Conservation (phyloP, 2,113 vertebrate species). For the Anthoscopus minutus region DNA sequence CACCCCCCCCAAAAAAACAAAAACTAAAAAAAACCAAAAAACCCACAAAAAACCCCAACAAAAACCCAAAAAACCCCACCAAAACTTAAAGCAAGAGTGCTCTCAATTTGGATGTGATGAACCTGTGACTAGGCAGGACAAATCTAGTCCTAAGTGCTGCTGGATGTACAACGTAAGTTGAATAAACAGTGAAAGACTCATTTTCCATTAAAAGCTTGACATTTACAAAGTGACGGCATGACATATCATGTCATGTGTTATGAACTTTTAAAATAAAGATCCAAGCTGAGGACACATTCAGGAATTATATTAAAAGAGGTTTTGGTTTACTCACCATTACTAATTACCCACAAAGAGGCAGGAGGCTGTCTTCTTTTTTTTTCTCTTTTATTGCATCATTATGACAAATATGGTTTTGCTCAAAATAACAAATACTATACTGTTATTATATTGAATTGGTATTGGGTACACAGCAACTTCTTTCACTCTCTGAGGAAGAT, state of each 20-base stretch:
- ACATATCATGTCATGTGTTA: not conserved
- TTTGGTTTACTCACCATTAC: not conserved
- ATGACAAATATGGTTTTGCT: not conserved
- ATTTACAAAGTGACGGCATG: conserved; percentile 1
- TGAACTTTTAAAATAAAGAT: conserved; percentile 6
- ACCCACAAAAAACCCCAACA: no score
- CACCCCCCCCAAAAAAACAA: not conserved
- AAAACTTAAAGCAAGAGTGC: not conserved
- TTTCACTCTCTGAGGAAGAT: not conserved
- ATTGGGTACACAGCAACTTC: not conserved
- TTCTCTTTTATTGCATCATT: not conserved
- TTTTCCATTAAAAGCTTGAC: not conserved
- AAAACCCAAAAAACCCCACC: no score
- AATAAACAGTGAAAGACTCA: not conserved
- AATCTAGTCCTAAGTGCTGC: not conserved
- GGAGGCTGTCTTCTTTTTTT: not conserved
- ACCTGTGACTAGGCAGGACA: not conserved
- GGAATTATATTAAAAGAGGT: not conserved
- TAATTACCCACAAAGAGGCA: not conserved
- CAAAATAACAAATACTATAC: not conserved
- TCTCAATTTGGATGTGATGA: not conserved
- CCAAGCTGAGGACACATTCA: not conserved
- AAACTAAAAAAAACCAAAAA: not conserved
- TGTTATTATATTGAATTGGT: not conserved
- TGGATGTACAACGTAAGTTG: not conserved